Percentiles rank a stretch among this genome's conserved stretches.
Evolutionary conservation across 2,888 invertebrate species (phyloP).

Genomic region (Agonopterix subpropinquella): DNA sequence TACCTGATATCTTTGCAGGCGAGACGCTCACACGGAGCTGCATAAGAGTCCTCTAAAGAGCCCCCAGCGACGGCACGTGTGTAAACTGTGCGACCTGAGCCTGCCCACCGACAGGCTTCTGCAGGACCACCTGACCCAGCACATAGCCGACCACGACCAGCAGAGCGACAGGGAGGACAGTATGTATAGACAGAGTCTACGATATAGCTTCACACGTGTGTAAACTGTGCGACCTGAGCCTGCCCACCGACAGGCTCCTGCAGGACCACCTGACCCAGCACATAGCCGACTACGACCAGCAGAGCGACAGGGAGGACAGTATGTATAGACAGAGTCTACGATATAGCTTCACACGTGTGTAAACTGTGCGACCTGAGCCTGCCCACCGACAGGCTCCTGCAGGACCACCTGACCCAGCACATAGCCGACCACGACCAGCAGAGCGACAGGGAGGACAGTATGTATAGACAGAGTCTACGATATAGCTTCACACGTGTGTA

Average conservation of each 20-base stretch:
- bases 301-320: constrained; percentile 15
- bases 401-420: constrained; percentile 22
- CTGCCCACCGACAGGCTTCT: constrained; percentile 34
- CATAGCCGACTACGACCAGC: constrained; percentile 6
- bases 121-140: constrained; percentile 24
- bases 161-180: constrained; percentile 16
- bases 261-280: constrained; percentile 24
- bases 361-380: constrained; percentile 32
- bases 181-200: too few species aligned
- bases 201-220: too few species aligned
- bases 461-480: too few species aligned
- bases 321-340: too few species aligned
- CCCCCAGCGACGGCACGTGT: constrained; percentile 21
- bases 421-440: constrained; percentile 9
- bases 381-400: constrained; percentile 31
- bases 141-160: constrained; percentile 4
- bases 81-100: constrained; percentile 32
- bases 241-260: constrained; percentile 32
- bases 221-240: constrained; percentile 30
- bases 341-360: too few species aligned
- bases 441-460: constrained; percentile 13
- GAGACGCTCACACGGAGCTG: constrained; percentile 43
- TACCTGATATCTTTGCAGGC: constrained; percentile 24
- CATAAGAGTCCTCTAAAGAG: constrained; percentile 21
- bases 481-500: constrained; percentile 33